Evolutionary conservation across 2,888 invertebrate species (phyloP).

Genomic region (Synanthedon andrenaeformis): DNA sequence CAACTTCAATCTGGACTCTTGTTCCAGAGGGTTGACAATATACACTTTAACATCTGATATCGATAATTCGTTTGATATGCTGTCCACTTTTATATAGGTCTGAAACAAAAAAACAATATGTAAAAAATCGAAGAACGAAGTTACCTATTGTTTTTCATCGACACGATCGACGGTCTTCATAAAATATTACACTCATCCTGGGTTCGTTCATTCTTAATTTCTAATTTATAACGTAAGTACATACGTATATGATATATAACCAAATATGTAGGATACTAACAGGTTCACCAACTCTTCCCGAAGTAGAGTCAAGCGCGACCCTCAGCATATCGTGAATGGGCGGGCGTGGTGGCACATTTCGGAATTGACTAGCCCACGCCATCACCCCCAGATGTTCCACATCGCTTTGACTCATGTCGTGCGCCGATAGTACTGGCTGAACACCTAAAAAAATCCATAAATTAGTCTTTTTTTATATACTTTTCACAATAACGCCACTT

Average conservation of each 20-base stretch:
- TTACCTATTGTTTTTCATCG: too few relatives aligned
- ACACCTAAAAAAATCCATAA: conserved; percentile 68
- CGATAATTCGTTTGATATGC: conserved; percentile 77
- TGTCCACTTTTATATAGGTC: conserved; percentile 83
- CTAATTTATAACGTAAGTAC: neutral
- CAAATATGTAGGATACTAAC: conserved; percentile 57
- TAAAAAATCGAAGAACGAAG: neutral
- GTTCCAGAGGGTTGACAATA: conserved; percentile 82
- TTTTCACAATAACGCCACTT: too few relatives aligned
- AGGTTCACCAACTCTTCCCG: conserved; percentile 87
- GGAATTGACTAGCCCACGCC: conserved; percentile 95
- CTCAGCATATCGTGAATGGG: conserved; percentile 85
- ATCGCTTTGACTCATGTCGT: conserved; percentile 94
- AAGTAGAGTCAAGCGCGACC: conserved; percentile 84
- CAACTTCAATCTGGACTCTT: conserved; percentile 72
- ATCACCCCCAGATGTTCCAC: conserved; percentile 97
- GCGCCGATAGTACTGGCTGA: conserved; percentile 89
- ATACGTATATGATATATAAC: neutral
- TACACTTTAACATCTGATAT: conserved; percentile 80
- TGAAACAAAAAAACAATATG: conserved; percentile 36
- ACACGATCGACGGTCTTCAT: too few relatives aligned
- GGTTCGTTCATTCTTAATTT: too few relatives aligned
- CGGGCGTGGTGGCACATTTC: conserved; percentile 88
- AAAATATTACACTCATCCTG: too few relatives aligned
- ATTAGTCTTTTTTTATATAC: neutral